Percentiles rank a stretch among this genome's conserved stretches.
Conservation (phyloP, 2,888 invertebrate genomes). For the Polyommatus iphigenia region DNA sequence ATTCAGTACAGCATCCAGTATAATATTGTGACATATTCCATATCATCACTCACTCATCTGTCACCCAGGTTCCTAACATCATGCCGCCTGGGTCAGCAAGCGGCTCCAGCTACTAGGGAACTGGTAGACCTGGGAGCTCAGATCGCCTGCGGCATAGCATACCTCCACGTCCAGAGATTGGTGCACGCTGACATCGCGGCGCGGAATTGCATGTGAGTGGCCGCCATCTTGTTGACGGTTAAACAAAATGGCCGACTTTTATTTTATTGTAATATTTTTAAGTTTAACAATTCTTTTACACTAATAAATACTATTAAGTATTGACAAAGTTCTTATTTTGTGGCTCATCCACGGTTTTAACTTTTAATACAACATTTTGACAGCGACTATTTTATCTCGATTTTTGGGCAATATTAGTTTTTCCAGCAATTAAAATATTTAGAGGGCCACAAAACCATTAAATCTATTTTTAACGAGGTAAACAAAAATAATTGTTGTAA, state of each 20-base stretch:
- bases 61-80: conserved; percentile 67
- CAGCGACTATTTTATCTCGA: no score
- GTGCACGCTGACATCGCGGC: conserved; percentile 95
- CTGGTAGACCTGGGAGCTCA: conserved; percentile 92
- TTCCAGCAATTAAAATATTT: no score
- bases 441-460: no score
- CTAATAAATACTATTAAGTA: no score
- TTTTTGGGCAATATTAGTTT: no score
- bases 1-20: neutral
- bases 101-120: conserved; percentile 84
- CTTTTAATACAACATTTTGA: no score
- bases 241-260: neutral
- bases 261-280: no score
- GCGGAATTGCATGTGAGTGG: conserved; percentile 94
- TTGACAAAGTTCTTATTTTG: no score
- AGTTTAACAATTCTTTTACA: no score
- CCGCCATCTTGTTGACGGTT: neutral
- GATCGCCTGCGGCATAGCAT: conserved; percentile 91
- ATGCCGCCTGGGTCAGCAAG: conserved; percentile 75
- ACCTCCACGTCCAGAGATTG: conserved; percentile 92
- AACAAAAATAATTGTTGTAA: no score
- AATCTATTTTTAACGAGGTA: no score
- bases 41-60: neutral
- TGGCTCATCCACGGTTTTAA: no score
- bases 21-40: neutral